Conservation (phyloP, 2,797 vertebrate species). For the Brachyalestes nurse region DNA sequence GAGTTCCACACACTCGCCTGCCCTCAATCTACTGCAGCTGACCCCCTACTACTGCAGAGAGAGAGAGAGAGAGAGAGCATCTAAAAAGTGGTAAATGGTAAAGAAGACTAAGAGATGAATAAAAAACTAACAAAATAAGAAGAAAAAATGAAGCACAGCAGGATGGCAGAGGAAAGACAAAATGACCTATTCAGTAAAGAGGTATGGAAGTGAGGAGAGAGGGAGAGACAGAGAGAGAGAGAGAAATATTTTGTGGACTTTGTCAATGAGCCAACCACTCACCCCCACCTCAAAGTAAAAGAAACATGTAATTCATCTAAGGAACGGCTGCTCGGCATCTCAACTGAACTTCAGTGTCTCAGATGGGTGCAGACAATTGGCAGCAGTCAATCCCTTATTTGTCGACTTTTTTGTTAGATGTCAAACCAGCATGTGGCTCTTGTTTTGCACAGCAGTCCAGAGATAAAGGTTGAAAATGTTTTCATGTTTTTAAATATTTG, state of each 20-base stretch:
- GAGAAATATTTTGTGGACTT: neutral
- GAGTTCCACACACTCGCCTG: constrained; percentile 50
- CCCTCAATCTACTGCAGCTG: constrained; percentile 57
- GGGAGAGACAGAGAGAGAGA: neutral
- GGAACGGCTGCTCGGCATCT: neutral
- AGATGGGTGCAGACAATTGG: too few relatives aligned
- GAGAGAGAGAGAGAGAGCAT: neutral
- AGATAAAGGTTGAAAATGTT: neutral
- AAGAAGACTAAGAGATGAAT: neutral
- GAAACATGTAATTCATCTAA: neutral
- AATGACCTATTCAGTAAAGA: neutral
- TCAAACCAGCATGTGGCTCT: neutral
- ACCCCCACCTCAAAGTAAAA: neutral
- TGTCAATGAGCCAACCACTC: neutral
- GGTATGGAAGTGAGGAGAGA: neutral
- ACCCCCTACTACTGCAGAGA: constrained; percentile 52
- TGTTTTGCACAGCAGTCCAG: neutral
- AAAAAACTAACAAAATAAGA: too few relatives aligned
- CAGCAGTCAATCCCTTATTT: neutral
- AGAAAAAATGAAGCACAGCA: neutral
- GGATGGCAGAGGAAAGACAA: neutral
- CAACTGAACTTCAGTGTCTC: neutral
- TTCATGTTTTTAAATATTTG: neutral
- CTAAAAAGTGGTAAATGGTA: neutral
- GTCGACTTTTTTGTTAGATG: neutral